Conservation (phyloP, 2,113 vertebrate genomes). For the Hippocampus mohnikei region DNA sequence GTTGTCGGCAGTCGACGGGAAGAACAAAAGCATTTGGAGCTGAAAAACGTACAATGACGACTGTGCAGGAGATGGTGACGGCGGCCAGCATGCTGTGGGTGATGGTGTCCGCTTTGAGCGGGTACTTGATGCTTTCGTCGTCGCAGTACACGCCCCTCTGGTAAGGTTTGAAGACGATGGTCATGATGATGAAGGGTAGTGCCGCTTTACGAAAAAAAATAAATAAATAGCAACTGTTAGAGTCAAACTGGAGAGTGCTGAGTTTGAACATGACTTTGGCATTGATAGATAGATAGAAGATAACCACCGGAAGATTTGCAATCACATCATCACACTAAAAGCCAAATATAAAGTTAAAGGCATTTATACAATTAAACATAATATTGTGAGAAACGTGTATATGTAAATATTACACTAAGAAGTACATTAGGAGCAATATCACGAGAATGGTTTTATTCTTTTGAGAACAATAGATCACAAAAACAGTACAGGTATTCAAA, state of each 20-base stretch:
- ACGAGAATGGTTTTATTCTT: too few species aligned
- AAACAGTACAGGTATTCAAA: too few species aligned
- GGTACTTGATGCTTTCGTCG: constrained; percentile 87
- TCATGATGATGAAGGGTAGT: constrained; percentile 85
- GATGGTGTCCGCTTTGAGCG: constrained; percentile 87
- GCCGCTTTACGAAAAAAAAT: constrained; percentile 70
- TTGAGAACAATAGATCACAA: too few species aligned
- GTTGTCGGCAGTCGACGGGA: not conserved
- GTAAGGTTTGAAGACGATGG: constrained; percentile 80
- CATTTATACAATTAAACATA: not conserved
- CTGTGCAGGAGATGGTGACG: constrained; percentile 83
- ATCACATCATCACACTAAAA: too few species aligned
- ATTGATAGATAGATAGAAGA: too few species aligned
- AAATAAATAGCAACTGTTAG: not conserved
- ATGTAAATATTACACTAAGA: not conserved
- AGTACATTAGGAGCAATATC: not conserved
- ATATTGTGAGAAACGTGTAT: too few species aligned
- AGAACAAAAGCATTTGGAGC: not conserved
- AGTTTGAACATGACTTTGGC: not conserved
- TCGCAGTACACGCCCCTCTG: constrained; percentile 84
- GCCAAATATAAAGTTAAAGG: too few species aligned
- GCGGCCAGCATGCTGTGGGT: constrained; percentile 86
- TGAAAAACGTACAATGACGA: constrained; percentile 80
- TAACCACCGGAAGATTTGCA: too few species aligned
- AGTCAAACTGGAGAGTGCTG: not conserved